Evolutionary conservation across 2,888 invertebrate genomes (phyloP).

Genomic region (Scaeva pyrastri): DNA sequence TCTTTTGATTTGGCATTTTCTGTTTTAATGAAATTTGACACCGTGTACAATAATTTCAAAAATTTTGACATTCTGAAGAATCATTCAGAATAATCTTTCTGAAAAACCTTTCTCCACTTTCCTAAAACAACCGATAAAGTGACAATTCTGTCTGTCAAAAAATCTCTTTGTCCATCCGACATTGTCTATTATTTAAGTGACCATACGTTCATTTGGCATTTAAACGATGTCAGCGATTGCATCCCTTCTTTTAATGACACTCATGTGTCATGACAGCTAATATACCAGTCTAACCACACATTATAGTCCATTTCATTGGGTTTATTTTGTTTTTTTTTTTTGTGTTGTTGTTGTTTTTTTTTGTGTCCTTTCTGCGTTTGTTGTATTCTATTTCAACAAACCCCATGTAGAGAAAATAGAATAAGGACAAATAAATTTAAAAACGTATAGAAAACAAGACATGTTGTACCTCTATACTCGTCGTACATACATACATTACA

Average conservation of each 20-base stretch:
- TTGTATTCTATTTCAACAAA: conserved; percentile 36
- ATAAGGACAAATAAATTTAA: conserved; percentile 19
- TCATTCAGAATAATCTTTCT: too few relatives aligned
- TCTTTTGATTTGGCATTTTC: too few relatives aligned
- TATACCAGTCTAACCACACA: conserved; percentile 74
- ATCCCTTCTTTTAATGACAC: conserved; percentile 54
- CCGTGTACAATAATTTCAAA: too few relatives aligned
- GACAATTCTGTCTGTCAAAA: conserved; percentile 25
- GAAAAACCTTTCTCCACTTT: too few relatives aligned
- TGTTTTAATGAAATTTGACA: too few relatives aligned
- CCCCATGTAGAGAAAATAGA: conserved; percentile 65
- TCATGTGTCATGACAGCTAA: conserved; percentile 70
- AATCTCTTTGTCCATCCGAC: background rate
- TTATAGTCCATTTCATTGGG: conserved; percentile 65
- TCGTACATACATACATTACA: too few relatives aligned
- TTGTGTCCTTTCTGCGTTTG: too few relatives aligned
- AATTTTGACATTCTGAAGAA: too few relatives aligned
- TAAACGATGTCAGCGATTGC: conserved; percentile 66
- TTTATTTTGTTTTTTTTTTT: conserved; percentile 9
- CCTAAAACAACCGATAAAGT: background rate
- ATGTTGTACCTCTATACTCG: conserved; percentile 11
- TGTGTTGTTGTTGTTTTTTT: background rate
- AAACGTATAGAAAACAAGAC: conserved; percentile 23
- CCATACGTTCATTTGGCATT: conserved; percentile 68
- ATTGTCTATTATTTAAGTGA: conserved; percentile 36